phyloP scores from a whole-genome alignment of 2,797 vertebrate species.

The Macropus fuliginosus region DNA sequence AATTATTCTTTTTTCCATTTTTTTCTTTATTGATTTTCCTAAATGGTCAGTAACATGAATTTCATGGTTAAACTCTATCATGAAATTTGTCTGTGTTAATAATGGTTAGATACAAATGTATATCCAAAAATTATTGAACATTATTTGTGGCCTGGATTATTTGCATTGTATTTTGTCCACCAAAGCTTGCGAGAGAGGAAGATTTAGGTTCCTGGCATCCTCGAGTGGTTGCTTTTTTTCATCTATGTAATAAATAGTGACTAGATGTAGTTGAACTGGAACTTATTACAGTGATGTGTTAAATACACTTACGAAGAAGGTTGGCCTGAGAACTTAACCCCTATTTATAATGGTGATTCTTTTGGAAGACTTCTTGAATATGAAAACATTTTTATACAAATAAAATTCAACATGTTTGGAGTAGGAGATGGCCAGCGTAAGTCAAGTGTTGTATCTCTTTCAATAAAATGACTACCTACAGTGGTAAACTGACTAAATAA shows the following conservation, averaged over 20 bases:
- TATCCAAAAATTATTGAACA: background rate
- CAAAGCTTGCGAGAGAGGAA: background rate
- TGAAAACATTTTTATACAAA: background rate
- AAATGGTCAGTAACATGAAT: conserved; percentile 10
- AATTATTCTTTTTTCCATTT: background rate
- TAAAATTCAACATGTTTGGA: background rate
- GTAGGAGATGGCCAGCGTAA: background rate
- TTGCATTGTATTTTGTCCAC: background rate
- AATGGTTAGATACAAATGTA: background rate
- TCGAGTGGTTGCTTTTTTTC: background rate
- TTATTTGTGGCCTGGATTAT: background rate
- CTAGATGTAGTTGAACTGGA: background rate
- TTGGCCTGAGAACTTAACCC: background rate
- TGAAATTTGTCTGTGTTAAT: background rate
- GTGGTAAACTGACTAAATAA: background rate
- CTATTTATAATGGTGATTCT: background rate
- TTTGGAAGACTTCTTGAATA: background rate
- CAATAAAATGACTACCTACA: background rate
- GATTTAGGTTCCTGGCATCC: background rate
- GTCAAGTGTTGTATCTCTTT: background rate
- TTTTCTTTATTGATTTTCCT: conserved; percentile 18
- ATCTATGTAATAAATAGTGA: background rate
- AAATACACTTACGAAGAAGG: background rate
- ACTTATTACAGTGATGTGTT: background rate
- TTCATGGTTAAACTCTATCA: background rate